Evolutionary conservation across 2,888 invertebrate species (phyloP), one percentile per base, ranked within the genome.

Genomic region (Ophioninae sp.): DNA sequence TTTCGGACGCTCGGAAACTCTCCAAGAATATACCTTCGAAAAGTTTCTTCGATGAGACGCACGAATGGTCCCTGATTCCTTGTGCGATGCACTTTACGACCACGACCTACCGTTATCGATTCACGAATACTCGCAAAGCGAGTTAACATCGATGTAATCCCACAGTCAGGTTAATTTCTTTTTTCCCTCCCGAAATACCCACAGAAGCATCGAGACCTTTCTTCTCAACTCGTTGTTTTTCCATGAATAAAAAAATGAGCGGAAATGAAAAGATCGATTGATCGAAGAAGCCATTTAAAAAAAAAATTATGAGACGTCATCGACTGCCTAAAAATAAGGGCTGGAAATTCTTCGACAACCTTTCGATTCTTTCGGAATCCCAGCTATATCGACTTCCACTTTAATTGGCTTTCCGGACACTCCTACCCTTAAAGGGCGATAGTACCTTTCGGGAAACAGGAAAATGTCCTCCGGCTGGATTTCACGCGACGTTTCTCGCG

Each of bases 381-480:
- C 2, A 30, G 51, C 51, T 17, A 10, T 51, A 68, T 77, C 39
- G 41, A 8, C 41, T 30, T 73, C 69, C 65, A 22, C 77, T 44
- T 69, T 82, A 88, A 89, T 90, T 87, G 80, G 88, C 88, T 87
- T 81, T 85, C 86, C 87, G 86, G 87, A 89, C 88, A 86, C 85
- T 87, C 86, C 41, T 9, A 8, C 39, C 39, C 22, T 88, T 88
- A 88, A 90, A 88, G 88, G 73, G 86, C 77, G 88, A 88, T 87
- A 79, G 85, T 44, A 69, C 23, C 37, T 2, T 61, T 67, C 78
- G 78, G 68, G 59, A 41, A 79, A 3, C 30, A 30, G 30, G 30
- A 30, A 67, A 64, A 63, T 22, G 37, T 41, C 44, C 6, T 41
- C 65, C 61, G 22, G 51, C 6, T 44, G 30, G 30, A 37, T 79